Evolutionary conservation across 2,888 invertebrate species (phyloP).

Genomic region (Conus canariensis): DNA sequence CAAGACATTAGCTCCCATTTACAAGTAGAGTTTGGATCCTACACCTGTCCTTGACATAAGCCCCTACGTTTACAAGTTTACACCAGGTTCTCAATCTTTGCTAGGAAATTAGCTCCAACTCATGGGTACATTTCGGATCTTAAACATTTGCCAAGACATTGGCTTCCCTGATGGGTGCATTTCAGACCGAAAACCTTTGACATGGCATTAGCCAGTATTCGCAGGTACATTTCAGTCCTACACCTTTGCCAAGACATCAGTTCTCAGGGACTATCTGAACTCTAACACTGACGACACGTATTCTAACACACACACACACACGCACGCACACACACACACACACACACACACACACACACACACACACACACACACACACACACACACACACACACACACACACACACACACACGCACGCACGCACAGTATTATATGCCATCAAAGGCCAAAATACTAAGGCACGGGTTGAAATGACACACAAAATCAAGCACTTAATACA

Average conservation of each 20-base stretch:
- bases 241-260: background rate
- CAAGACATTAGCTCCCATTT: background rate
- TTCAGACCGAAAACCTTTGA: background rate
- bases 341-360: background rate
- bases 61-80: background rate
- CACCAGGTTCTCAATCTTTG: background rate
- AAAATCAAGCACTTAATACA: no score
- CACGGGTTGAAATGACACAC: no score
- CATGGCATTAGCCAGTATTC: background rate
- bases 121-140: background rate
- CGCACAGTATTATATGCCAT: no score
- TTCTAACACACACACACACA: background rate
- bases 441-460: no score
- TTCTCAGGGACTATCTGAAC: no score
- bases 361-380: background rate
- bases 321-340: background rate
- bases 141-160: background rate
- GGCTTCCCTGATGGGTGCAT: background rate
- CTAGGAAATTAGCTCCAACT: background rate
- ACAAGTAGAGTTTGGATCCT: no score
- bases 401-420: no score
- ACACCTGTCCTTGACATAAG: background rate
- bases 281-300: background rate
- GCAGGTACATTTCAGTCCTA: no score
- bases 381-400: background rate